Percentiles rank a stretch among this genome's conserved stretches.
Conservation (phyloP, 1,140 invertebrate genomes). For the Drosophila bifasciata region DNA sequence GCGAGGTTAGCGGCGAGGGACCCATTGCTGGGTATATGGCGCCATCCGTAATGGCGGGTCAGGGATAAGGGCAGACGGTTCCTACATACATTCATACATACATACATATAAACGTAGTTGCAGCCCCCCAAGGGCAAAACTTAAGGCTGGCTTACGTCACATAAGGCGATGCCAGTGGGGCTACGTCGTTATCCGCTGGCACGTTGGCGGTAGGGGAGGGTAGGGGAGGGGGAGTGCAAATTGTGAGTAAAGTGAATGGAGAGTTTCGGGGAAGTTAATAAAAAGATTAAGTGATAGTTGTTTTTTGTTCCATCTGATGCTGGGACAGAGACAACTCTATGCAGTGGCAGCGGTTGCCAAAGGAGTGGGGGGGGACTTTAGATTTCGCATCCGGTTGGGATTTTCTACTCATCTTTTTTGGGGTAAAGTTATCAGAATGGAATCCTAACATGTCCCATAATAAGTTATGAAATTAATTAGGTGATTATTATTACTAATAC, state of each 20-base stretch:
- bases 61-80: slow-evolving; percentile 22
- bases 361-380: too few relatives aligned
- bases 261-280: slow-evolving; percentile 44
- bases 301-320: too few relatives aligned
- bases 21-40: not conserved
- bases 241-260: slow-evolving; percentile 23
- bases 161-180: slow-evolving; percentile 30
- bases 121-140: slow-evolving; percentile 28
- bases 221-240: slow-evolving; percentile 9
- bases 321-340: too few relatives aligned
- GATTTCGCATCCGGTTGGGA: too few relatives aligned
- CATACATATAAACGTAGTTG: slow-evolving; percentile 33
- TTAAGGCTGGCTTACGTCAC: slow-evolving; percentile 41
- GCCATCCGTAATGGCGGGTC: slow-evolving; percentile 43
- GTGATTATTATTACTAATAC: too few relatives aligned
- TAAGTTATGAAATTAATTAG: too few relatives aligned
- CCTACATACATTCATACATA: too few relatives aligned
- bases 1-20: not conserved
- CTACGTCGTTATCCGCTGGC: not conserved
- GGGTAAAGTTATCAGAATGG: too few relatives aligned
- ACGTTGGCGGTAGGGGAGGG: too few relatives aligned
- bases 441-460: too few relatives aligned
- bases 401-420: too few relatives aligned
- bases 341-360: too few relatives aligned
- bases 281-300: slow-evolving; percentile 16